Evolutionary conservation across 2,888 invertebrate genomes (phyloP).

Genomic region (Blastobasis lacticolella): DNA sequence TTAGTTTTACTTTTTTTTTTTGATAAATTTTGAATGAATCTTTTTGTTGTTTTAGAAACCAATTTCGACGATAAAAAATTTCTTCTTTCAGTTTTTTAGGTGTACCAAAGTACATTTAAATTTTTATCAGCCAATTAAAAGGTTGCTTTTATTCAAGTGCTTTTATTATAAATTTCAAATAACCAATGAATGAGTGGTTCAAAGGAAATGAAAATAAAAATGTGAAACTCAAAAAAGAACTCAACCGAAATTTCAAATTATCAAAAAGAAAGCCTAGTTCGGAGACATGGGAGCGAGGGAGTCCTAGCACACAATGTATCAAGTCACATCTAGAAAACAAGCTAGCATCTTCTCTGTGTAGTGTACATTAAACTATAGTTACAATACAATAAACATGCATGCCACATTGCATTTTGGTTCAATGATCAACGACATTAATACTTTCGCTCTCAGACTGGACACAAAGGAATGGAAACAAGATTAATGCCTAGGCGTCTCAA

Average conservation of each 20-base stretch:
- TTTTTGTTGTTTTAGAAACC: conserved; percentile 27
- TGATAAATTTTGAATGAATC: conserved; percentile 2
- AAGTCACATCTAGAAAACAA: conserved; percentile 69
- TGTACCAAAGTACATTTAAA: conserved; percentile 16
- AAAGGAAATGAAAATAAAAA: conserved; percentile 28
- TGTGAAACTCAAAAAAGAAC: conserved; percentile 30
- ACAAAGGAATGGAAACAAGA: conserved; percentile 11
- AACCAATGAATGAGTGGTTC: conserved; percentile 18
- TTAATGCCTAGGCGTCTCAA: conserved; percentile 41
- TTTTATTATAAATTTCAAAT: conserved; percentile 16
- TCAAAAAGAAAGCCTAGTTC: conserved; percentile 39
- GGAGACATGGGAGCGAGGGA: conserved; percentile 59
- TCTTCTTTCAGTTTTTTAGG: conserved; percentile 12
- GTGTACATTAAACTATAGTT: conserved; percentile 63
- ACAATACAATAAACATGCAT: conserved; percentile 69
- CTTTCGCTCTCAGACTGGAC: too few relatives aligned
- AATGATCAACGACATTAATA: conserved; percentile 44
- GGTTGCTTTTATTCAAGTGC: conserved; percentile 19
- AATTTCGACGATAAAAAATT: conserved; percentile 26
- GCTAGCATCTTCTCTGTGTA: conserved; percentile 60
- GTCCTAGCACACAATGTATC: conserved; percentile 59
- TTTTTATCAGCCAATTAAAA: conserved; percentile 43
- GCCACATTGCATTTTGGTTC: conserved; percentile 70
- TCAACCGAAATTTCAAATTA: conserved; percentile 15
- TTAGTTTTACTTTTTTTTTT: conserved; percentile 3